Base-by-base conservation (phyloP, 1,140 invertebrate species). In the Pararge aegeria region DNA sequence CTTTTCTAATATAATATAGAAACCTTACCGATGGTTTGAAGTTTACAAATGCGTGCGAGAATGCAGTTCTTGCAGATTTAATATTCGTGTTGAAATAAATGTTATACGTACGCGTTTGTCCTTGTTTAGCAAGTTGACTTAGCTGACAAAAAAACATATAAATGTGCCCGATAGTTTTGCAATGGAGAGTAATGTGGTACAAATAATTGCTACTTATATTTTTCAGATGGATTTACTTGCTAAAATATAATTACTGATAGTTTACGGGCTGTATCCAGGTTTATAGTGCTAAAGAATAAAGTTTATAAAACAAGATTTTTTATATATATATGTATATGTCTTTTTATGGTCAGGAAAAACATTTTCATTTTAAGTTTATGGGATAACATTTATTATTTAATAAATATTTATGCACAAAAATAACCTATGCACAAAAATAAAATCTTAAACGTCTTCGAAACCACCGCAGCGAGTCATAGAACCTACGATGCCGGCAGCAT, bases 1-100 rank as follows among this genome's bases (percentile, higher is more conserved):
- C 5, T 42, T 46, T 12, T 20, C 18, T 46, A 46, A 5, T 46
- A 42, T 16, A 46, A 20, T 27, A 27, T 24, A 55, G 27, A n/a
- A 53, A 61, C 53, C 75, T 66, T 73, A 61, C 63, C 70, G 77
- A 83, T 82, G 70, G 68, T 61, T 68, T 77, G 71, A 64, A 29
- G 63, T 67, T 70, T 66, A 67, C 55, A 63, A 72, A 70, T 73
- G 69, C 83, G 83, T 84, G 83, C 71, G 73, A 75, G 79, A 78
- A 82, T 82, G 83, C 68, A 67, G 70, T 55, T 66, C 57, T 74
- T 73, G 72, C 66, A 75, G 80, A 87, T 84, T 87, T 78, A 66
- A 49, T 49, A 51, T 49, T 61, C 40, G 51, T 64, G 42, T 46
- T 46, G 42, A 46, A 46, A 46, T 46, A 15, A 46, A 46, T 46